Base-by-base conservation (phyloP, 2,113 vertebrate genomes). In the Embiotoca jacksoni region DNA sequence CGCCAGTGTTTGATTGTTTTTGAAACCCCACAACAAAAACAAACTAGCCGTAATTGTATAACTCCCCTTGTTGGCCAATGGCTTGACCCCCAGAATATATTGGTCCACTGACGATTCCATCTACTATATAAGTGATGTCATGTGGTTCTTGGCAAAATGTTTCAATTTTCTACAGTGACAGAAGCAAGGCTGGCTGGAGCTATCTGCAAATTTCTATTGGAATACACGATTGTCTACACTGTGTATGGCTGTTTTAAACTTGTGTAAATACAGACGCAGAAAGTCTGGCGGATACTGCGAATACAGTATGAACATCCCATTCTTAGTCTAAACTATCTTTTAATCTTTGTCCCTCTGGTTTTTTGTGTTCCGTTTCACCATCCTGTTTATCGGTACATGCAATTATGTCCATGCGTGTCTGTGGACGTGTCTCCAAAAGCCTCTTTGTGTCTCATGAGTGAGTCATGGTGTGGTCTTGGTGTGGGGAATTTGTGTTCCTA, bases 321-420 rank as follows among this genome's bases (percentile, higher is more conserved):
- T 54, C 31, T 71, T 37, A 47, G 77, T 80, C 60, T 81, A 84
- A 80, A 52, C 68, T 52, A 16, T 84, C n/a, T 54, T 76, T 73
- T 81, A 66, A 82, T 89, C 74, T 86, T 37, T 62, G 63, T 64
- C 39, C 0, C 35, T 53, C 50, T 88, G 68, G 23, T 23, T 78
- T 80, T 83, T 53, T 77, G 65, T 79, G 57, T 50, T 72, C 50
- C 16, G 11, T 66, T 78, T 80, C 30, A 30, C 67, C 73, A 61
- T 84, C 70, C 72, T 92, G 88, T 89, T 90, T 90, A 84, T 78
- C 78, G 71, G 60, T 80, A 74, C 36, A 46, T 82, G 62, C 80
- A 85, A 86, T 87, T 84, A 79, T 75, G 65, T 60, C 68, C 61
- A 56, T 64, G 56, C 75, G 66, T 75, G 67, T 83, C 30, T 80